Evolutionary conservation across 2,888 invertebrate species (phyloP), one percentile per base, ranked within the genome.

Genomic region (Cataglyphis livida): DNA sequence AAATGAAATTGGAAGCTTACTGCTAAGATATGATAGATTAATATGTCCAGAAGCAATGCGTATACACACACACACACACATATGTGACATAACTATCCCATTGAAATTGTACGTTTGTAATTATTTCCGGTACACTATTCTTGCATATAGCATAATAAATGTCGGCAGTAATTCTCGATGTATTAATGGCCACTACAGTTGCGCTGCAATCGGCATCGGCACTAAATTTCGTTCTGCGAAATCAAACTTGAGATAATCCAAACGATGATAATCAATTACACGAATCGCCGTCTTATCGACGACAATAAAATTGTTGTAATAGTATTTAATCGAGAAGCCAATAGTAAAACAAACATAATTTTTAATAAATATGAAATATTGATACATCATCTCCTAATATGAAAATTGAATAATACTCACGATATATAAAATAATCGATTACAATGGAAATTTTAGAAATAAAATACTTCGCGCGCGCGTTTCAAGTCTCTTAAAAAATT

Each of bases 161-260:
- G 78, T 79, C 71, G 59, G 15, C 35, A 44, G 44, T 79, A 79
- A 79, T 79, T 32, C 44, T 44, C 78, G 59, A 59, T 59, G 71
- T 79, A 79, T 79, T 79, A 79, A 79, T 79, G 59, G 70, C 15
- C 18, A 44, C 59, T 78, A 59, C 59, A 66, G 32, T 57, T 66
- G 38, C 41, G 9, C 28, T 57, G 68, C 12, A 59, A 44, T 79
- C 71, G 78, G 70, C 35, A 79, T 79, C 71, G 70, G 59, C 48
- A 79, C 70, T 70, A 79, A 79, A 79, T 79, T 79, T 79, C 59
- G n/a, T 79, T 79, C 59, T 5, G 21, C 12, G 4, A 59, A 15
- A 70, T 78, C 59, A 44, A 25, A 79, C 59, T 70, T 48, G 70
- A 76, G 70, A 79, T 79, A 79, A 79, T 79, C 71, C 59, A 15